Conservation (phyloP, 2,888 invertebrate genomes). For the Leptopterna dolabrata region DNA sequence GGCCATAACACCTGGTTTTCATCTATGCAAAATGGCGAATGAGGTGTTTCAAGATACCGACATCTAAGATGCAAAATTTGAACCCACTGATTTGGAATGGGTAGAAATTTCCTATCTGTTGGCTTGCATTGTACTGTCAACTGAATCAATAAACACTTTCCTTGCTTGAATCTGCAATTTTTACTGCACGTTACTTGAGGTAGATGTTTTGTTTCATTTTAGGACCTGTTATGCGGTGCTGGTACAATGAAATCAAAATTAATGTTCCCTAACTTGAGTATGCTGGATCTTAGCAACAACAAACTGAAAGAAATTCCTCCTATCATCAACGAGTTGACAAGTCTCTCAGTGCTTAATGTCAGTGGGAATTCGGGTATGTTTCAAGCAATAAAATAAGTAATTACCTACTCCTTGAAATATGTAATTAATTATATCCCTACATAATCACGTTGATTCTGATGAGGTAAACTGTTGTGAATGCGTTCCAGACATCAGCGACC, state of each 20-base stretch:
- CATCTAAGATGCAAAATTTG: too few species aligned
- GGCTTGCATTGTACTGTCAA: too few species aligned
- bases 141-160: too few species aligned
- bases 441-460: background rate
- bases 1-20: too few species aligned
- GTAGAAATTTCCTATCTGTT: too few species aligned
- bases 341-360: conserved; percentile 93
- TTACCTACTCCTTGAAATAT: background rate
- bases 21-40: too few species aligned
- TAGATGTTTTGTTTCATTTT: background rate
- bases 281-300: conserved; percentile 95
- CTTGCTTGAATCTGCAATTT: too few species aligned
- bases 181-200: too few species aligned
- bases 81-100: too few species aligned
- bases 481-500: conserved; percentile 79
- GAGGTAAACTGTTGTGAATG: background rate
- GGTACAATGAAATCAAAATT: conserved; percentile 74
- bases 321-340: conserved; percentile 84
- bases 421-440: background rate
- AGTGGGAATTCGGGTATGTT: conserved; percentile 79
- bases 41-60: too few species aligned
- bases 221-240: conserved; percentile 65
- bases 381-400: background rate
- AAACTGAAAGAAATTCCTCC: conserved; percentile 81
- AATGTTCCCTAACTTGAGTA: conserved; percentile 92